Evolutionary conservation across 2,888 invertebrate species (phyloP), one percentile per base, ranked within the genome.

Genomic region (Silvanus unidentatus): DNA sequence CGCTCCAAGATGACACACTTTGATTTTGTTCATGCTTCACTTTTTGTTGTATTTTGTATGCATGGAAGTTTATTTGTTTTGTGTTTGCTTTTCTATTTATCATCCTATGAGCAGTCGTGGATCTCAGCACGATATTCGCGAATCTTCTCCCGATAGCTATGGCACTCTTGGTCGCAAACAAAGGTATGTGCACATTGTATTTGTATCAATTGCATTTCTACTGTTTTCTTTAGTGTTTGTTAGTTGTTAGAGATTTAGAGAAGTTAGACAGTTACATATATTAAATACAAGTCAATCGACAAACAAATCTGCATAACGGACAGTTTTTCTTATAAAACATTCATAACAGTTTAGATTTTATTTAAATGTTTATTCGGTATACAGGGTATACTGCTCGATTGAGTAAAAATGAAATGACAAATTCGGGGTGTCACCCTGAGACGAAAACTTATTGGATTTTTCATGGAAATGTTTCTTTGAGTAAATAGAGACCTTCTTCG

Each of bases 111-210:
- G 53, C 71, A 85, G 85, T 65, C 83, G 84, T 68, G 84, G 85
- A 63, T 84, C 84, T 55, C 84, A 82, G 74, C 84, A 84, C 76
- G 85, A 86, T 71, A 76, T 85, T 66, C 75, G 81, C 59, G 86
- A 86, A 62, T 77, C 80, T 58, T 85, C 86, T 62, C 85, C 86
- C 53, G 87, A 86, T 71, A 80, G 77, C 66, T 80, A 81, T 62
- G 80, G 81, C 68, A 75, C 79, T 62, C 74, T 79, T 59, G 74
- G 76, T 69, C 80, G 86, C 71, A 83, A 84, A 67, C 85, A 82
- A 79, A 86, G 86, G 86, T 86, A 80, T 75, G 85, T 64, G 57
- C 36, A 38, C 16, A 13, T 38, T 45, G 34, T 44, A 35, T 48
- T 43, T 41, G n/a, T n/a, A n/a, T n/a, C n/a, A 38, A 35, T 43